A percentile compares a stretch with the other conserved stretches of the same genome.
Evolutionary conservation across 1,140 invertebrate genomes (phyloP).

Genomic region (Hycleus phaleratus): DNA sequence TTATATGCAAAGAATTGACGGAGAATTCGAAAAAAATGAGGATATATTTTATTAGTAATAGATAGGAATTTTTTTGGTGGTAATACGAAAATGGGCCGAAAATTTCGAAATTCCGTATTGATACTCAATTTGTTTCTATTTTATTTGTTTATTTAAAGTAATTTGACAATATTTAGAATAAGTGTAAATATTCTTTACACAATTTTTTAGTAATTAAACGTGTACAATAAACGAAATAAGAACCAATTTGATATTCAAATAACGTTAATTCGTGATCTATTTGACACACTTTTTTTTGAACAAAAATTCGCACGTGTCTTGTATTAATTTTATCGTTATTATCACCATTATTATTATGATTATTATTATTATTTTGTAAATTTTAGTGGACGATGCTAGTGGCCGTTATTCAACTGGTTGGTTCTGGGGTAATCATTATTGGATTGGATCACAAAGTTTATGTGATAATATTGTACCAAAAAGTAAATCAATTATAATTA

Average conservation of each 20-base stretch:
- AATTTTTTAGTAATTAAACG: no score
- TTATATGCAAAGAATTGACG: no score
- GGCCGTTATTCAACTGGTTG: conserved; percentile 70
- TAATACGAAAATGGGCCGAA: no score
- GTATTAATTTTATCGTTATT: background rate
- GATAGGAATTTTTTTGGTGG: no score
- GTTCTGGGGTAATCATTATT: conserved; percentile 78
- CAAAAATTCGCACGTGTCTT: no score
- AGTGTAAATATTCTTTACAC: no score
- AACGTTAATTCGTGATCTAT: background rate
- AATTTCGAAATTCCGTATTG: no score
- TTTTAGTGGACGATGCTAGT: conserved; percentile 68
- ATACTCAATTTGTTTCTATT: no score
- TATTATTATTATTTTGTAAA: background rate
- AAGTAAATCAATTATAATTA: conserved; percentile 16
- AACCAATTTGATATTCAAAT: background rate
- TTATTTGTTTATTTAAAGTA: no score
- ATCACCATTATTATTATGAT: background rate
- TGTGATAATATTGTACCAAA: conserved; percentile 55
- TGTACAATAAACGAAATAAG: background rate
- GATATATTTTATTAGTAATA: no score
- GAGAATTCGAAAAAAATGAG: no score
- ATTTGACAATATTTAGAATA: no score
- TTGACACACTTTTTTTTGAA: background rate
- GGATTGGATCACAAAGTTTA: conserved; percentile 66